A percentile compares a stretch with the other conserved stretches of the same genome.
phyloP scores from a whole-genome alignment of 1,140 invertebrate species.

The Augochlora pura region DNA sequence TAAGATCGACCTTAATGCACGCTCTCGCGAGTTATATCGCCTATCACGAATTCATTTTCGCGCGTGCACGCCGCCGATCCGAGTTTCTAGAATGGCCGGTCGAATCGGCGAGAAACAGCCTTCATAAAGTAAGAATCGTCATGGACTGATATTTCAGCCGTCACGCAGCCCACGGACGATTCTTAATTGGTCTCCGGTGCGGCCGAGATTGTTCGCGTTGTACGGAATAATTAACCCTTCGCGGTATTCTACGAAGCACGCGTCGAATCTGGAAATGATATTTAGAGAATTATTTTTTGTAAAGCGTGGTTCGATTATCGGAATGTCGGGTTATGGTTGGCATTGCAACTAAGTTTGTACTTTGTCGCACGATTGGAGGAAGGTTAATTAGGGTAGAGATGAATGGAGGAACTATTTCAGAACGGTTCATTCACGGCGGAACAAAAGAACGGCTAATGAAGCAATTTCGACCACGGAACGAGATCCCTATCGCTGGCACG shows the following conservation, averaged over 20 bases:
- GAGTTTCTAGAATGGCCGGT: not conserved
- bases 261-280: too few species aligned
- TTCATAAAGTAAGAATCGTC: not conserved
- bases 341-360: too few species aligned
- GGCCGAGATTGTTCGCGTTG: too few species aligned
- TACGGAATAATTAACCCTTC: too few species aligned
- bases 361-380: too few species aligned
- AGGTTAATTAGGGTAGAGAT: not conserved
- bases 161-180: not conserved
- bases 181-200: not conserved
- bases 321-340: too few species aligned
- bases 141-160: not conserved
- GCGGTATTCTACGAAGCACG: too few species aligned
- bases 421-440: not conserved
- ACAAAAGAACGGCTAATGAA: constrained; percentile 11
- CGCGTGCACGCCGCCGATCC: not conserved
- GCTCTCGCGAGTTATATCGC: constrained; percentile 70
- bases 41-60: constrained; percentile 68
- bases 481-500: constrained; percentile 1
- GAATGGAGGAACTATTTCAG: not conserved
- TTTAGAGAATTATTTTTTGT: too few species aligned
- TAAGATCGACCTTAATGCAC: constrained; percentile 79
- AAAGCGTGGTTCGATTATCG: too few species aligned
- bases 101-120: not conserved
- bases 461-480: not conserved